Evolutionary conservation across 2,113 vertebrate genomes (phyloP), one percentile per base, ranked within the genome.

Genomic region (Symphodus melops): DNA sequence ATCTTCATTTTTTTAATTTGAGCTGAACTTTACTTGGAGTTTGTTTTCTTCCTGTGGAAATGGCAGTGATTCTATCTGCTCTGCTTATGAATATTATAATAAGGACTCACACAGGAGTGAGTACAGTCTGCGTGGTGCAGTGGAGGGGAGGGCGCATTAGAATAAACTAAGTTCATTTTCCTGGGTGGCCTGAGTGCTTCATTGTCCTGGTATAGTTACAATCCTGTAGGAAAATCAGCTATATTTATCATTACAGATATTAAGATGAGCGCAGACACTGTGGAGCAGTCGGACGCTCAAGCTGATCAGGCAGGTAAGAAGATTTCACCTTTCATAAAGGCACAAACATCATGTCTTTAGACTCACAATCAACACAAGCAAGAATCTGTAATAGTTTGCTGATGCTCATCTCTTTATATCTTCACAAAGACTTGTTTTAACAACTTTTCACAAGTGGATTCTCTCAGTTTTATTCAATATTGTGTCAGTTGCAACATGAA

Each of bases 211-310:
- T 93, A 91, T 94, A 94, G 92, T 90, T 92, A 88, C 94, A 95
- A 94, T 95, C 93, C 93, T 90, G 92, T 96, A 96, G 95, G 95
- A 96, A 98, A 96, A 96, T 96, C 92, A 92, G 94, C 92, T 93
- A 91, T 95, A 93, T 95, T 95, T 96, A 92, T 94, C 90, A 88
- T 94, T 93, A 57, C 93, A 98, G 96, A 96, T 94, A 96, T 97
- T 94, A 98, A 96, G 95, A 99, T 99, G 97, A 99, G 96, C 77
- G 90, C 96, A 46, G 95, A 97, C 81, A 83, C 94, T 1, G 95
- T 95, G 57, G 96, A 98, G 85, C 96, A 95, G 87, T 93, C 95
- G 49, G 96, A 97, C 37, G 81, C 90, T 48, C 89, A 87, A 49
- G 87, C 91, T 0, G 91, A 94, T 37, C 93, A 96, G 75, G 81